These are phyloP conservation scores for Echinops telfairi DNA, from an alignment of 2,113 vertebrate genomes.

Conservation along the genomic window DNA sequence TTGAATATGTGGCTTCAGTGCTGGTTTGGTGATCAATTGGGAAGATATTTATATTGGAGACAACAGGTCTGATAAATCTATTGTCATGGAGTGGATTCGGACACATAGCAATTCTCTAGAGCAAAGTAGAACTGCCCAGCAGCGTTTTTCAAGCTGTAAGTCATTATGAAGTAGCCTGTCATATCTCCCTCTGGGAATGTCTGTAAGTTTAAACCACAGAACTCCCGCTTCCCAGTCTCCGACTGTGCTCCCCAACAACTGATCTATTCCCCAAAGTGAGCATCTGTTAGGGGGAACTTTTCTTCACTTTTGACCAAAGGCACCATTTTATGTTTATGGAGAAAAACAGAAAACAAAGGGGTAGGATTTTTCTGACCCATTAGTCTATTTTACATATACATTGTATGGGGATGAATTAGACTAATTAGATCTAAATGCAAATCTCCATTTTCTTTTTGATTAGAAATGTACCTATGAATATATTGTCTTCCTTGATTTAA, in stretches of 20 bases:
- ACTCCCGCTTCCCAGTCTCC: not conserved
- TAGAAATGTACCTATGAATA: constrained; percentile 12
- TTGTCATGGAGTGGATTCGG: not conserved
- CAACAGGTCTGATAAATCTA: not conserved
- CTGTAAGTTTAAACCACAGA: not conserved
- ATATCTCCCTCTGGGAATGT: not conserved
- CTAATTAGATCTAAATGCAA: not conserved
- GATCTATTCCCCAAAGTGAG: not conserved
- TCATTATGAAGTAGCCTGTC: not conserved
- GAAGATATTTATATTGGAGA: not conserved
- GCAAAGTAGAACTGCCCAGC: not conserved
- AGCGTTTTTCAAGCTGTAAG: not conserved
- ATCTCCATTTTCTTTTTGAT: not conserved
- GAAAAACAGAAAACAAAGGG: not conserved
- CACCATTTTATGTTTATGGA: not conserved
- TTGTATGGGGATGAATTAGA: no score
- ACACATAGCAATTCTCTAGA: not conserved
- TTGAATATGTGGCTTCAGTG: not conserved
- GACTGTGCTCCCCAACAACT: not conserved
- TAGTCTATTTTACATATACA: not conserved
- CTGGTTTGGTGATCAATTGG: not conserved
- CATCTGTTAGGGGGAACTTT: not conserved
- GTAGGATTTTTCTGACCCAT: not conserved
- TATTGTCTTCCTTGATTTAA: not conserved
- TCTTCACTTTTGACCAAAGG: not conserved